A percentile compares a stretch with the other conserved stretches of the same genome.
Conservation (phyloP, 2,888 invertebrate species). For the Tachina lurida region DNA sequence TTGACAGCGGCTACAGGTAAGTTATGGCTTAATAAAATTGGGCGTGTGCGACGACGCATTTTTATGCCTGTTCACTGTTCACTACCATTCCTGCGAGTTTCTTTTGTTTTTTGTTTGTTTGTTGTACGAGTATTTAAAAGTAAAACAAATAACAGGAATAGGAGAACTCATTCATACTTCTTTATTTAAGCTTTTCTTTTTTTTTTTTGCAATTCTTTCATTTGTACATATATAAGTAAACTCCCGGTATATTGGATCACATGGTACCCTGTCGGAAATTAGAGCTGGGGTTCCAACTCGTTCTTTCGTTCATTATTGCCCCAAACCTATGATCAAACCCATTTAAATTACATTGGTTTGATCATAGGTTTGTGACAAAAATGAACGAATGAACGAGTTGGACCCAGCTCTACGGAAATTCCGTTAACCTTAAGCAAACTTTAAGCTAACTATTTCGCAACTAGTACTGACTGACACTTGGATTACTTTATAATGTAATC, state of each 20-base stretch:
- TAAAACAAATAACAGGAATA: constrained; percentile 27
- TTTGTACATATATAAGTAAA: background rate
- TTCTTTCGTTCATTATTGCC: too few species aligned
- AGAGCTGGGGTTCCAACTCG: too few species aligned
- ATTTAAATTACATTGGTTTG: too few species aligned
- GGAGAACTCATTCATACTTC: constrained; percentile 37
- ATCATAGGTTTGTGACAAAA: too few species aligned
- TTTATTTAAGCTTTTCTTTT: constrained; percentile 7
- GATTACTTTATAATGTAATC: too few species aligned
- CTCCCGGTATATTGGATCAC: constrained; percentile 14
- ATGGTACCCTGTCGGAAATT: too few species aligned
- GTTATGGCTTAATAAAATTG: constrained; percentile 70
- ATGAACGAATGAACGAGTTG: too few species aligned
- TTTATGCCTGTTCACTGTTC: constrained; percentile 27
- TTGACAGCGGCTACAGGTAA: constrained; percentile 66
- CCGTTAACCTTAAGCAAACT: too few species aligned
- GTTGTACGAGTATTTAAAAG: background rate
- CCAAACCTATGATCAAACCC: too few species aligned
- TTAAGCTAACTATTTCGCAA: too few species aligned
- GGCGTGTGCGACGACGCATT: constrained; percentile 65
- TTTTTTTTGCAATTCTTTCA: background rate
- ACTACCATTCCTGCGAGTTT: constrained; percentile 15
- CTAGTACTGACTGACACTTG: too few species aligned
- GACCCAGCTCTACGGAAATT: too few species aligned
- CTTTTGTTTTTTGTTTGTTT: background rate